Evolutionary conservation across 1,140 invertebrate species (phyloP), one percentile per base, ranked within the genome.

Genomic region (Caenorhabditis inopinata): DNA sequence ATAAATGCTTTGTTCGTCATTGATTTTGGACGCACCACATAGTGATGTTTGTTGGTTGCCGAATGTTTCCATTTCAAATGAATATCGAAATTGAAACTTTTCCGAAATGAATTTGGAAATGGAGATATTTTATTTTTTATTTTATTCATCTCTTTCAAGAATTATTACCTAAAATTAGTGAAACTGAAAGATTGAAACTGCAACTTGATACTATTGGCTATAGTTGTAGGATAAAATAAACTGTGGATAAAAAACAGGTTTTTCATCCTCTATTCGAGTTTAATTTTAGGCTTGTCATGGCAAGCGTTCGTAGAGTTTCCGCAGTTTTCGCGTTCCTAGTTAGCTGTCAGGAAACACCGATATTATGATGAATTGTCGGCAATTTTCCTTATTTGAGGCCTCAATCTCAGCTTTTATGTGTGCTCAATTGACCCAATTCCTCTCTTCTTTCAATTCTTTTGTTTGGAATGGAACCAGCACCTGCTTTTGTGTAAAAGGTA

Each of bases 1-100:
- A 68, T 68, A 68, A 68, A 68, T 32, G 58, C 58, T 68, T 68
- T 68, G 58, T 42, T 68, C 58, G 38, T 42, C 32, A 68, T 68
- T 38, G 58, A 25, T 25, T 25, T 29, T 25, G 12, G 11, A 16
- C 51, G 14, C 58, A 23, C 58, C 32, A n/a, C 23, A 53, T 25
- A 53, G 49, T 53, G 32, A 32, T 58, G 53, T 18, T 38, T 68
- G 58, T 68, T 68, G 29, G 58, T 68, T 68, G 58, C 16, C 58
- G 38, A 68, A 23, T 29, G 21, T 68, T 68, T 58, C 27, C 29
- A 32, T 58, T 58, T 68, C 58, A 21, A 16, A 38, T 68, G 16
- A 38, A 38, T 38, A 35, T 38, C 23, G 58, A 68, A 68, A 68
- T 68, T 25, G 58, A 68, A 68, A 68, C 58, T 42, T 42, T 68